A percentile compares a stretch with the other conserved stretches of the same genome.
These are phyloP conservation scores for Chouioia cunea DNA, from an alignment of 2,888 invertebrate species.

Conservation along the genomic window DNA sequence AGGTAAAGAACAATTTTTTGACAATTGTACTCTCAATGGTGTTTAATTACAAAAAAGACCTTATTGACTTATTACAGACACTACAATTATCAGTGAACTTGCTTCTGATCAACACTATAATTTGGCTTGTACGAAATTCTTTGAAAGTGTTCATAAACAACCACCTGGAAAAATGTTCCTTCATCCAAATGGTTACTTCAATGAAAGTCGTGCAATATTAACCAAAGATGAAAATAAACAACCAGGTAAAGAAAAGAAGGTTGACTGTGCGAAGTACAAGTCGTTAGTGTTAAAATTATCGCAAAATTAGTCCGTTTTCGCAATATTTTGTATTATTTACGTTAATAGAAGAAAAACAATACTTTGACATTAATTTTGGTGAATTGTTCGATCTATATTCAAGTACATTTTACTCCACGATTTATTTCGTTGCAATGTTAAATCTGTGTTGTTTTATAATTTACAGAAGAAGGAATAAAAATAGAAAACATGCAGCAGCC, in stretches of 20 bases:
- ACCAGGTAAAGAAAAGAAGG: conserved; percentile 23
- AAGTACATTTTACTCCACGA: too few relatives aligned
- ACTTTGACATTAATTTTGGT: too few relatives aligned
- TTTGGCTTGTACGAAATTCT: conserved; percentile 90
- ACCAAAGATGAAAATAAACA: conserved; percentile 48
- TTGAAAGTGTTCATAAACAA: conserved; percentile 79
- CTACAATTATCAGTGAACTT: conserved; percentile 79
- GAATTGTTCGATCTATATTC: too few relatives aligned
- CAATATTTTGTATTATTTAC: too few relatives aligned
- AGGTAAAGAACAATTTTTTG: conserved; percentile 68
- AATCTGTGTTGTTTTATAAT: neutral
- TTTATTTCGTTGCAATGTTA: too few relatives aligned
- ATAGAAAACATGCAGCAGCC: conserved; percentile 18
- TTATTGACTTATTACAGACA: conserved; percentile 70
- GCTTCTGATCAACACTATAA: conserved; percentile 86
- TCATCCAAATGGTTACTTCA: conserved; percentile 94
- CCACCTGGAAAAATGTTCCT: conserved; percentile 78
- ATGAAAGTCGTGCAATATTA: conserved; percentile 68
- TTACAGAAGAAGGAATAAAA: conserved; percentile 29
- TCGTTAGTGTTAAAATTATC: too few relatives aligned
- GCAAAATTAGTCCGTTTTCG: too few relatives aligned
- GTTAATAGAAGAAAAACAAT: too few relatives aligned
- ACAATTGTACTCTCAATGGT: neutral
- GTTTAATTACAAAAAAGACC: neutral
- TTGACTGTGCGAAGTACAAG: too few relatives aligned